phyloP scores from a whole-genome alignment of 64 coral and sea anemone species.

The Pocillopora damicornis region DNA sequence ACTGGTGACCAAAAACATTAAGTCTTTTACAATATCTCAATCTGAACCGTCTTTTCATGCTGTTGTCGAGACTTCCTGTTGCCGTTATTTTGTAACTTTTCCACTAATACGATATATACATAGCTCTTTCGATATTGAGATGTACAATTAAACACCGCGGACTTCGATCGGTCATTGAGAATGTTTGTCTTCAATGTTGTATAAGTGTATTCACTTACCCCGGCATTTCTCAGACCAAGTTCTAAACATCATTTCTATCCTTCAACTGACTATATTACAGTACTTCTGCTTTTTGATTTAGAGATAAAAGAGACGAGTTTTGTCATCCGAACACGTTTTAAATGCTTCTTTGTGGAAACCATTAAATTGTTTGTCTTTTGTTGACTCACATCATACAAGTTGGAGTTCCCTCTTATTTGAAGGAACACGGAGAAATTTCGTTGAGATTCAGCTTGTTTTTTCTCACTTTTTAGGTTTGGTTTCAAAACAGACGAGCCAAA shows the following conservation, averaged over 20 bases:
- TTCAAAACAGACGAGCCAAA: constrained; percentile 95
- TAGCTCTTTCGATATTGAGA: not conserved
- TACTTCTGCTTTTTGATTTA: not conserved
- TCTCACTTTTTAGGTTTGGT: constrained; percentile 79
- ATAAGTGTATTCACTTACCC: not conserved
- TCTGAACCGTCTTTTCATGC: not conserved
- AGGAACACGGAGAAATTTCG: not conserved
- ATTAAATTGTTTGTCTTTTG: not conserved
- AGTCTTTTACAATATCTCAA: not conserved
- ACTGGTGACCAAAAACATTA: constrained; percentile 1
- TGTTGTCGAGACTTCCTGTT: not conserved
- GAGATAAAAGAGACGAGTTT: not conserved
- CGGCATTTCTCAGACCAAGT: not conserved
- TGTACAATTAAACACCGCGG: not conserved
- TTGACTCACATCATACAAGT: not conserved
- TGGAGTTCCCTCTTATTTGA: not conserved
- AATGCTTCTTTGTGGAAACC: not conserved
- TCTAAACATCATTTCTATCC: not conserved
- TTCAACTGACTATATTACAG: not conserved
- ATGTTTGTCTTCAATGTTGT: constrained; percentile 11
- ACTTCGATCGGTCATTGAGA: not conserved
- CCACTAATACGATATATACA: constrained; percentile 11
- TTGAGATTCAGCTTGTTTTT: not conserved
- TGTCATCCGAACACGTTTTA: not conserved
- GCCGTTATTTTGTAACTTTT: constrained; percentile 15